These are phyloP conservation scores for Agrotis segetum DNA, from an alignment of 2,888 invertebrate species.

Conservation along the genomic window DNA sequence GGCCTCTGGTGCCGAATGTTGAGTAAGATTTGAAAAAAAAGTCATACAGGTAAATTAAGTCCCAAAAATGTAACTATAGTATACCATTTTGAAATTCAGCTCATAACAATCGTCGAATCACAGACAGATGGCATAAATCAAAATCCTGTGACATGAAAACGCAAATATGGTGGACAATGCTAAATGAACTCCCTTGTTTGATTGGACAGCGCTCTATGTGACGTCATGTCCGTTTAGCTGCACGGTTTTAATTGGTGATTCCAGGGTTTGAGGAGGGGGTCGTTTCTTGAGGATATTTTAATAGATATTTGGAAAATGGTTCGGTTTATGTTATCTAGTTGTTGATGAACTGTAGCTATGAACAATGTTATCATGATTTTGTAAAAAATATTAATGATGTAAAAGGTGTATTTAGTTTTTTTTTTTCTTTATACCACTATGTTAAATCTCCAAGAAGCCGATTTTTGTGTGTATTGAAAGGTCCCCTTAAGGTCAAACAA, in stretches of 20 bases:
- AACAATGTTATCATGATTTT: neutral
- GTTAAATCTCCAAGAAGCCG: too few relatives aligned
- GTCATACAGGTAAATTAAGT: neutral
- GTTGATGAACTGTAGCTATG: neutral
- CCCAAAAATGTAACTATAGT: neutral
- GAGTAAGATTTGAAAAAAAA: too few relatives aligned
- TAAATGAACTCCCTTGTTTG: slow-evolving; percentile 60
- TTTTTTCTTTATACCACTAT: too few relatives aligned
- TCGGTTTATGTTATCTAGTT: neutral
- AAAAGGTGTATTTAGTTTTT: too few relatives aligned
- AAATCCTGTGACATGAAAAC: slow-evolving; percentile 49
- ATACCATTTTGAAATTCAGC: slow-evolving; percentile 22
- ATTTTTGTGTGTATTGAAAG: too few relatives aligned
- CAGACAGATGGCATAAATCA: slow-evolving; percentile 40
- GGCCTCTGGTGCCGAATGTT: too few relatives aligned
- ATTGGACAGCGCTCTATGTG: slow-evolving; percentile 53
- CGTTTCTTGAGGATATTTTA: slow-evolving; percentile 32
- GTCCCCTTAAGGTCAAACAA: too few relatives aligned
- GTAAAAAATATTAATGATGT: too few relatives aligned
- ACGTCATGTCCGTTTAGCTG: slow-evolving; percentile 43
- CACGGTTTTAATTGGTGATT: slow-evolving; percentile 54
- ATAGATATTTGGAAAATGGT: neutral
- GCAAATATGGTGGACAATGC: slow-evolving; percentile 57
- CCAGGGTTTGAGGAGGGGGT: neutral
- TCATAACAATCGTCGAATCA: slow-evolving; percentile 39